Evolutionary conservation across 2,113 vertebrate species (phyloP).

Genomic region (Isichthys henryi): DNA sequence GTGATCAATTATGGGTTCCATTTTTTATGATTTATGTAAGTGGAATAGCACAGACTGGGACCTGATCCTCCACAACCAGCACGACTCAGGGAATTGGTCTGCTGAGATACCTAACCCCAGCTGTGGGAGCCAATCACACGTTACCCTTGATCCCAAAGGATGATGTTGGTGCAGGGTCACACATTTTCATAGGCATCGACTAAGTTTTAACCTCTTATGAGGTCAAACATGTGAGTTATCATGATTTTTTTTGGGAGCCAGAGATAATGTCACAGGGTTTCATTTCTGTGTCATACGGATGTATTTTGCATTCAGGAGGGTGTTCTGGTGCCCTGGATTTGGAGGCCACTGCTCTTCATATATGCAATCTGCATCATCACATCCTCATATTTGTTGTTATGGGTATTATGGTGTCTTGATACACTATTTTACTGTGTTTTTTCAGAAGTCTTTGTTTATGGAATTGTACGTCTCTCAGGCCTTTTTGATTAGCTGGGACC

Average conservation of each 20-base stretch:
- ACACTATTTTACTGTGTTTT: not conserved
- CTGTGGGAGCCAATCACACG: not conserved
- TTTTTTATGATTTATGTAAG: slow-evolving; percentile 1
- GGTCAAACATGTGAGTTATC: not conserved
- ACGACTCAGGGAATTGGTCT: not conserved
- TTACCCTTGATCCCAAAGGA: not conserved
- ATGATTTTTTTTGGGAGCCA: not conserved
- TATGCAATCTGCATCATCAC: not conserved
- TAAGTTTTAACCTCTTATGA: not conserved
- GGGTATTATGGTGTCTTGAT: not conserved
- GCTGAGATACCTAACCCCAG: not conserved
- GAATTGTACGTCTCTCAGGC: not conserved
- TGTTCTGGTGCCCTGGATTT: not conserved
- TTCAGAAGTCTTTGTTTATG: not conserved
- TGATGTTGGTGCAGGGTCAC: not conserved
- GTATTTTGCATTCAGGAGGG: not conserved
- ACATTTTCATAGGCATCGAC: not conserved
- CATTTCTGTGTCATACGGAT: not conserved
- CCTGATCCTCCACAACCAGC: not conserved
- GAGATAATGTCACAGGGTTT: not conserved
- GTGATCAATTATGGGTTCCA: not conserved
- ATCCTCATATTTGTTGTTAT: not conserved
- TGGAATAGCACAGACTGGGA: not conserved
- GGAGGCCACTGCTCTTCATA: not conserved
- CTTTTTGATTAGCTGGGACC: not conserved